Conservation (phyloP, 2,113 vertebrate genomes). For the Ailuropoda melanoleuca region DNA sequence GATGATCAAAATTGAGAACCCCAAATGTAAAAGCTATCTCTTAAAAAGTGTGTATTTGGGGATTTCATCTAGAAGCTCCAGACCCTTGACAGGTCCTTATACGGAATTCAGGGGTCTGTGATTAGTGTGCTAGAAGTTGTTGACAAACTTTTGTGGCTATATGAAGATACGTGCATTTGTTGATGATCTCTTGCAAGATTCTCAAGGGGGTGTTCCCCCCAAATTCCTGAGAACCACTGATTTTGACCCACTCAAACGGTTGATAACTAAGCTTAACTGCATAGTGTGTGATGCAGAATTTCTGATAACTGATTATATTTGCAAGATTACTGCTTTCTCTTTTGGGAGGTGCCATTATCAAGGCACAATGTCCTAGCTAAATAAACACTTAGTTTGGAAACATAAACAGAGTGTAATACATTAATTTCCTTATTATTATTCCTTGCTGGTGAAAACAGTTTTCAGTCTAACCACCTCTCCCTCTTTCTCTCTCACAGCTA, state of each 20-base stretch:
- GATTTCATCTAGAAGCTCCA: not conserved
- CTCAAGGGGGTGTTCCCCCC: not conserved
- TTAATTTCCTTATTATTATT: not conserved
- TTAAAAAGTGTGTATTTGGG: not conserved
- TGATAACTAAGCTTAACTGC: not conserved
- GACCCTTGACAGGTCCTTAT: not conserved
- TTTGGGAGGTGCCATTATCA: not conserved
- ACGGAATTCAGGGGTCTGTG: too few species aligned
- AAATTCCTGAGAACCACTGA: not conserved
- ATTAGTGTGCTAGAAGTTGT: not conserved
- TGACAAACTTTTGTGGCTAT: not conserved
- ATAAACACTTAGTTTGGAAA: not conserved
- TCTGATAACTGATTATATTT: not conserved
- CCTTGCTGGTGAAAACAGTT: not conserved
- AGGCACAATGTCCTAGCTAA: not conserved
- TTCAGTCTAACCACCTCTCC: not conserved
- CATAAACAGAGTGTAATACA: not conserved
- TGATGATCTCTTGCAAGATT: not conserved
- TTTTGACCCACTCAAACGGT: not conserved
- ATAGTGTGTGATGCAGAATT: not conserved
- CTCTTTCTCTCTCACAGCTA: not conserved
- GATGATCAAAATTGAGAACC: not conserved
- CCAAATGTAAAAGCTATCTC: not conserved
- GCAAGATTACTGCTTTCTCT: not conserved
- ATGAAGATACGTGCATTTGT: not conserved